Conservation (phyloP, 2,797 vertebrate genomes). For the Rhinichthys osculus region DNA sequence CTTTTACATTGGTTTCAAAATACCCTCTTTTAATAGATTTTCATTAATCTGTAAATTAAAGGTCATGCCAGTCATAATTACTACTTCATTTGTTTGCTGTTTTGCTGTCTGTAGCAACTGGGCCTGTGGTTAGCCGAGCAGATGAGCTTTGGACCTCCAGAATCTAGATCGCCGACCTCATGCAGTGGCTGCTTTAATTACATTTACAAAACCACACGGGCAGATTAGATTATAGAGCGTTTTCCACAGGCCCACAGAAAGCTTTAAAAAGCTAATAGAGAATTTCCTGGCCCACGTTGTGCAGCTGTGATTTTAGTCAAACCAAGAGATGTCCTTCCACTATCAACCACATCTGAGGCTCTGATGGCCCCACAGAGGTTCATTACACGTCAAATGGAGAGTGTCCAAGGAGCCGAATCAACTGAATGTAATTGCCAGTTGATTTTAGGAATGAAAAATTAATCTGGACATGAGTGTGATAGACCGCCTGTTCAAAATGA, state of each 20-base stretch:
- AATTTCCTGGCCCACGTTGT: constrained; percentile 64
- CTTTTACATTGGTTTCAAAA: constrained; percentile 8
- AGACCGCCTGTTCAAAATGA: constrained; percentile 54
- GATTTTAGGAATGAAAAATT: constrained; percentile 63
- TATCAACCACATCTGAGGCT: constrained; percentile 73
- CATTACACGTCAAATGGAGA: constrained; percentile 51
- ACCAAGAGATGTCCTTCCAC: constrained; percentile 64
- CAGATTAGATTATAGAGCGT: constrained; percentile 59
- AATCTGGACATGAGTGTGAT: constrained; percentile 49
- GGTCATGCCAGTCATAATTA: constrained; percentile 55
- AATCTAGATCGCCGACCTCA: constrained; percentile 56
- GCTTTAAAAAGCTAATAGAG: constrained; percentile 70
- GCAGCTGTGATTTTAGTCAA: constrained; percentile 67
- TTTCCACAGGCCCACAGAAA: constrained; percentile 58
- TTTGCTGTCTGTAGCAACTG: constrained; percentile 60
- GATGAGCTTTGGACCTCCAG: constrained; percentile 44
- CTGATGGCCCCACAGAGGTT: constrained; percentile 59
- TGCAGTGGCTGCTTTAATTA: constrained; percentile 60
- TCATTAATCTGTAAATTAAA: constrained; percentile 62
- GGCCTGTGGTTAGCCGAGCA: constrained; percentile 40
- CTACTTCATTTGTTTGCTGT: constrained; percentile 57
- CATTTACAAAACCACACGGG: constrained; percentile 63
- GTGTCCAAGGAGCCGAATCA: constrained; percentile 58
- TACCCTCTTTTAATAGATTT: constrained; percentile 48
- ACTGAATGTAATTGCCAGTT: constrained; percentile 71